phyloP scores from a whole-genome alignment of 2,888 invertebrate species.

The Lithophane socia region DNA sequence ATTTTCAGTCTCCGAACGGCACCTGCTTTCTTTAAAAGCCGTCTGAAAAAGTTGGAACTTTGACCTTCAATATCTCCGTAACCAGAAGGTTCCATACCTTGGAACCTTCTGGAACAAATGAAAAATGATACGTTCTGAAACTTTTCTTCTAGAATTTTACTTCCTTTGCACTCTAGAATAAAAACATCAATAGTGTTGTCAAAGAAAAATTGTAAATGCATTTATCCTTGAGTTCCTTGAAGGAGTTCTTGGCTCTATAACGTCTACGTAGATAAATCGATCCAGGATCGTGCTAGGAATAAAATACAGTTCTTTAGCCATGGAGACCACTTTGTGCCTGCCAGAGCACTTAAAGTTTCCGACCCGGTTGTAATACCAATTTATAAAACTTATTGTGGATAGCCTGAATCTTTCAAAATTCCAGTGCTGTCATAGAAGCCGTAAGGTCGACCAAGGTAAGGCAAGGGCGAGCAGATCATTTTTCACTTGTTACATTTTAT shows the following conservation, averaged over 20 bases:
- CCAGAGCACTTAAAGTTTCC: not conserved
- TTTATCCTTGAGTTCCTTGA: not conserved
- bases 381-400: not conserved
- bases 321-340: not conserved
- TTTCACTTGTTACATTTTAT: not conserved
- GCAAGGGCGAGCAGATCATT: not conserved
- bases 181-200: not conserved
- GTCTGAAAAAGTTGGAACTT: too few species aligned
- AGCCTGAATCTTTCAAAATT: not conserved
- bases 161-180: not conserved
- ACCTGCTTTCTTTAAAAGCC: too few species aligned
- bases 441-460: not conserved
- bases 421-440: not conserved
- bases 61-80: too few species aligned
- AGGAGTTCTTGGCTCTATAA: not conserved
- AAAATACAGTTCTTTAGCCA: constrained; percentile 3
- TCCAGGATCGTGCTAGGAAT: constrained; percentile 18
- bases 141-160: not conserved
- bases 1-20: too few species aligned
- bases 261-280: constrained; percentile 19
- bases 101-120: too few species aligned
- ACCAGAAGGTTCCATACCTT: too few species aligned
- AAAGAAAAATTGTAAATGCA: constrained; percentile 1
- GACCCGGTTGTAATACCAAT: not conserved
- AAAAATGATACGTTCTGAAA: too few species aligned